A percentile compares a stretch with the other conserved stretches of the same genome.
Conservation (phyloP, 2,113 vertebrate species). For the Mastomys natalensis region DNA sequence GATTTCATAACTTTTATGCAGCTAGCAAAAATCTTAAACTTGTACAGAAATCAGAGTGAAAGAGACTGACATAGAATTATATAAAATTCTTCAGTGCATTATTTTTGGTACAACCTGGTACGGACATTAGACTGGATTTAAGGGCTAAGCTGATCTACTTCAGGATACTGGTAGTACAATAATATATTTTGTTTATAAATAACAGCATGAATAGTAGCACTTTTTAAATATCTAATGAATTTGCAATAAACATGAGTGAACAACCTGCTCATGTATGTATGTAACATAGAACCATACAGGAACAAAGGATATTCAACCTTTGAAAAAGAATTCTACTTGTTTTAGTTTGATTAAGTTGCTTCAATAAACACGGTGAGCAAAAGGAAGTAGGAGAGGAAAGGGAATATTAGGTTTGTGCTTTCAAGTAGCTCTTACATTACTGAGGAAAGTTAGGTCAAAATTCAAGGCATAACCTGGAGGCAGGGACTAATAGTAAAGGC, state of each 20-base stretch:
- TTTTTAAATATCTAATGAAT: not conserved
- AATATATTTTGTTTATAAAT: conserved; percentile 19
- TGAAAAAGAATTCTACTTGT: not conserved
- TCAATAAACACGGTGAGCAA: not conserved
- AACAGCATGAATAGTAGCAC: not conserved
- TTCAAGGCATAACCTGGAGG: not conserved
- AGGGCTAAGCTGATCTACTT: not conserved
- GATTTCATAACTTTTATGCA: conserved; percentile 91
- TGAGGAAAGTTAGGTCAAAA: not conserved
- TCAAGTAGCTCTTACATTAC: not conserved
- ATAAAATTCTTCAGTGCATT: conserved; percentile 35
- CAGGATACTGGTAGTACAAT: conserved; percentile 2
- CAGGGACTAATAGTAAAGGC: not conserved
- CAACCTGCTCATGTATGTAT: not conserved
- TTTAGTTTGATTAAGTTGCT: not conserved
- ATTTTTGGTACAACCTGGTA: not conserved
- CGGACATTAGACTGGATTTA: not conserved
- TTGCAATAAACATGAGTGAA: not conserved
- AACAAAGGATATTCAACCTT: not conserved
- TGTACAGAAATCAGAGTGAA: conserved; percentile 85
- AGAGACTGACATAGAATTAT: not conserved
- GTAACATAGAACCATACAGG: not conserved
- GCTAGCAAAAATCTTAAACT: conserved; percentile 90
- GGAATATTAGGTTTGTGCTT: not conserved
- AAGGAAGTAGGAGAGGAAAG: not conserved